Evolutionary conservation across 64 coral and sea anemone species (phyloP), one percentile per base, ranked within the genome.

Genomic region (Montipora cactus): DNA sequence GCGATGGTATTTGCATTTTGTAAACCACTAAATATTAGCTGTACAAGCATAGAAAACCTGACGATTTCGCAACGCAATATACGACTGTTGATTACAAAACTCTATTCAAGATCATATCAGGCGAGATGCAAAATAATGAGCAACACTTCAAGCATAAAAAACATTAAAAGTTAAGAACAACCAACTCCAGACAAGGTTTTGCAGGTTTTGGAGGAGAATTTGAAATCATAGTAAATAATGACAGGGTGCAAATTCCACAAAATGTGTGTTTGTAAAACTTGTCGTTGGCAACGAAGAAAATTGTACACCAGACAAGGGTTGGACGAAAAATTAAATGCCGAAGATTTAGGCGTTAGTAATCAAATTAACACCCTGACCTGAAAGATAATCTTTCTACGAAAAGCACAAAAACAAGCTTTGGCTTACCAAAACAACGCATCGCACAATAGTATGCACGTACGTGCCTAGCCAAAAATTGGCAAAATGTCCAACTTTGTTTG

Each of bases 351-450:
- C 61, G 13, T 4, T 4, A 12, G 14, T 21, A 71, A 71, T 79
- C 49, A 79, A 79, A 79, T 12, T 14, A 48, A 6, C 77, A 13
- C 47, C 15, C 47, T n/a, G 46, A 79, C 44, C 4, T 52, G 5
- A 78, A 15, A 78, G 12, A 5, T 18, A 50, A 49, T 51, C 16
- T 51, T 71, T 3, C 14, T 12, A 5, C 14, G 18, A 71, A 18
- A 71, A 22, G 37, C 4, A n/a, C 10, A 78, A 10, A 49, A 49
- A 46, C 74, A 76, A 76, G 74, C 74, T 76, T 76, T 8, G 8
- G 49, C 80, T 82, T 66, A 82, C 80, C 80, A 82, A 59, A 82
- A 67, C 80, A 66, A 66, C 80, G 55, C 76, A 78, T 45, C 55
- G 25, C 23, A 44, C 55, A 45, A 47, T 16, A 37, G 37, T 37